Base-by-base conservation (phyloP, 2,888 invertebrate species). In the Himalopsyche anomala region DNA sequence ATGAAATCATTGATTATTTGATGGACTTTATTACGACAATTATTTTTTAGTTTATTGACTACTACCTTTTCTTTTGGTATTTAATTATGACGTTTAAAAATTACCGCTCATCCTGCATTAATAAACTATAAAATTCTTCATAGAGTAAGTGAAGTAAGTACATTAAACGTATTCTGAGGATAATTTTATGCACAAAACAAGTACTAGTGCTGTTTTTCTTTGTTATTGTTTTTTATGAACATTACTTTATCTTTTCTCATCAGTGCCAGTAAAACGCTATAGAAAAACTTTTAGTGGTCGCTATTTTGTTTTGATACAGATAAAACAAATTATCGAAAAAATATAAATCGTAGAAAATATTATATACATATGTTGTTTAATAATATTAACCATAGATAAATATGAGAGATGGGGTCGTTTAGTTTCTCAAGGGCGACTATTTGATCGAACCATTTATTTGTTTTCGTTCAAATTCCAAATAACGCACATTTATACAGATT, bases 181-280 rank as follows among this genome's bases (percentile, higher is more conserved):
- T 62, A 62, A 62, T 62, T 62, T 62, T 62, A 62, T 62, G 62
- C 62, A 62, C 62, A 15, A 19, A 62, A 62, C 62, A 19, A 62
- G 62, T 19, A 62, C 62, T 19, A 19, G 19, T 28, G 62, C 62
- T 62, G 62, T n/a, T 62, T 51, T 62, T 19, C 62, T 62, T 62
- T 62, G 62, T 62, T 62, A 62, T 62, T 62, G 62, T 62, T 62
- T 62, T 62, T 62, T 62, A 19, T 62, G 19, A 62, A 62, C 62
- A 62, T 62, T 15, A 19, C 19, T 62, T 62, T 62, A 62, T 28
- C 62, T 62, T 62, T 62, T 62, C 62, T 19, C 19, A 62, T n/a
- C 56, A n/a, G 56, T 56, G 56, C 8, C 56, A n/a, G 56, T n/a
- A 56, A 56, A 56, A 56, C 19, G 62, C 28, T 19, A n/a, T 11